Conservation (phyloP, 2,113 vertebrate genomes). For the Otocyon megalotis region DNA sequence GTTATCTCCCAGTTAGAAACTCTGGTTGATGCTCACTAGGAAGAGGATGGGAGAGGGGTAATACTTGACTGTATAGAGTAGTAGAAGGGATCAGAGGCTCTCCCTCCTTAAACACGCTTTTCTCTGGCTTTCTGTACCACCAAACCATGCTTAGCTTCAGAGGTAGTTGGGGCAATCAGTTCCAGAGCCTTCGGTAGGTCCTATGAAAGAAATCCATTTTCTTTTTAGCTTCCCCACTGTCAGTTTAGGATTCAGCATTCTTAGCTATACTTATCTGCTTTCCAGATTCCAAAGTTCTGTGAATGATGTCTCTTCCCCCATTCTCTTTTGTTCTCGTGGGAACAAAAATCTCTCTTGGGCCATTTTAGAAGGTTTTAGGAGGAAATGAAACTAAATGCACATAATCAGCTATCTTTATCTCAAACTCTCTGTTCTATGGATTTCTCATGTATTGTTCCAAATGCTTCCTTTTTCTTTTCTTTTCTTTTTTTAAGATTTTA, state of each 20-base stretch:
- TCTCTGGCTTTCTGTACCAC: not conserved
- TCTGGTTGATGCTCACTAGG: not conserved
- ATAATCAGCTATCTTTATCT: not conserved
- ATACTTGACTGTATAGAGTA: not conserved
- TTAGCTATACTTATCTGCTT: not conserved
- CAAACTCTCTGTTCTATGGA: not conserved
- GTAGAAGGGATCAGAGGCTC: not conserved
- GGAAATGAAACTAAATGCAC: not conserved
- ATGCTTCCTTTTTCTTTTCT: not conserved
- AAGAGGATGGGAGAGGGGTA: not conserved
- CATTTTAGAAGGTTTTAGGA: not conserved
- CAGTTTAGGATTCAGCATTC: not conserved
- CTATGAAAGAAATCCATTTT: not conserved
- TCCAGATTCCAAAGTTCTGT: not conserved
- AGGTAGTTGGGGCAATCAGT: not conserved
- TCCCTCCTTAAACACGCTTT: not conserved
- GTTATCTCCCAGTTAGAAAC: not conserved
- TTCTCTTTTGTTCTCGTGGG: not conserved
- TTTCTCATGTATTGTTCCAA: slow-evolving; percentile 1
- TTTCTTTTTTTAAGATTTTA: too few species aligned
- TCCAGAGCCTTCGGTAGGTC: not conserved
- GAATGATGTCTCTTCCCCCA: not conserved
- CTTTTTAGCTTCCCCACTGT: not conserved
- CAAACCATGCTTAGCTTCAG: not conserved
- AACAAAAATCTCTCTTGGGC: not conserved